These are phyloP conservation scores for Papilio demoleus DNA, from an alignment of 2,888 invertebrate species.

Conservation along the genomic window DNA sequence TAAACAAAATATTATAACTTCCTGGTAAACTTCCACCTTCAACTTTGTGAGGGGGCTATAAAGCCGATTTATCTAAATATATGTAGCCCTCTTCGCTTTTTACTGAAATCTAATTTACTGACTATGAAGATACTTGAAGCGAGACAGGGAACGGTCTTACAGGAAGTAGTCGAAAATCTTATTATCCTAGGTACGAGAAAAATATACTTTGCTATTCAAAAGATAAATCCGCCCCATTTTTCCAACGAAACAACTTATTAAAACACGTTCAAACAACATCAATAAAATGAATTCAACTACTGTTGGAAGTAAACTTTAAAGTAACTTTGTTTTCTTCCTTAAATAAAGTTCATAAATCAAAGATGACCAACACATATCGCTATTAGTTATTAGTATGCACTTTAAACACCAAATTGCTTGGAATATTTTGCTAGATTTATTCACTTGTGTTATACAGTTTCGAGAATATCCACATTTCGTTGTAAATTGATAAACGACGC, in stretches of 20 bases:
- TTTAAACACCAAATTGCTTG: constrained; percentile 15
- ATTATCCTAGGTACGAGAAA: constrained; percentile 51
- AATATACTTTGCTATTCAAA: constrained; percentile 52
- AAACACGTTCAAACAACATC: constrained; percentile 18
- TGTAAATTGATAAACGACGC: constrained; percentile 49
- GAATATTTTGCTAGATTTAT: constrained; percentile 25
- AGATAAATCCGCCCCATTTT: constrained; percentile 36
- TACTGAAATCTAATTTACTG: constrained; percentile 34
- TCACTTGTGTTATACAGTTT: constrained; percentile 28
- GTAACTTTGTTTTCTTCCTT: neutral
- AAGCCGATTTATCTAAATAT: constrained; percentile 22
- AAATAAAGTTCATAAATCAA: neutral
- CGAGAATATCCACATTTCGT: constrained; percentile 42
- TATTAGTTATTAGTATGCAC: constrained; percentile 16
- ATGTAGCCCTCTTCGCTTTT: constrained; percentile 19
- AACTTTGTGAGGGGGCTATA: neutral
- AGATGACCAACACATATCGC: neutral
- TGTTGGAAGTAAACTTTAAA: neutral
- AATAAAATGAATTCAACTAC: constrained; percentile 7
- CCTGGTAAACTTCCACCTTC: constrained; percentile 5
- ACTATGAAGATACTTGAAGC: constrained; percentile 34
- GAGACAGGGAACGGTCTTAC: constrained; percentile 41
- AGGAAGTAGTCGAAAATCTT: constrained; percentile 53
- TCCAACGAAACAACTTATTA: constrained; percentile 25
- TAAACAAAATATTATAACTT: neutral